Percentiles rank a stretch among this genome's conserved stretches.
Evolutionary conservation across 2,797 vertebrate species (phyloP).

Genomic region (Clarias fuscus): DNA sequence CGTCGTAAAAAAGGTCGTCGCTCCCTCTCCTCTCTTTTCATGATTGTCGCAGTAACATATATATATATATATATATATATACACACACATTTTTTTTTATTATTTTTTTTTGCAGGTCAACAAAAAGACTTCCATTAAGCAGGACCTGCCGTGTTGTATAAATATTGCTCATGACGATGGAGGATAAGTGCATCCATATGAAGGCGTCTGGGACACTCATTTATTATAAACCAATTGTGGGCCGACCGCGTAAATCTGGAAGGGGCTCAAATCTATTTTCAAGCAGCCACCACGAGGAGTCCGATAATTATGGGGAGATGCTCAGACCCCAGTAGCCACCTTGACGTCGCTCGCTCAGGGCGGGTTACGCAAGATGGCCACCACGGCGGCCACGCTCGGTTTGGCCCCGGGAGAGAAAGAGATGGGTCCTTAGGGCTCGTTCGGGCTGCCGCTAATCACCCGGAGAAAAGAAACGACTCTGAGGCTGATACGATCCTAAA

Average conservation of each 20-base stretch:
- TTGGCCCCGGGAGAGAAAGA: slow-evolving; percentile 49
- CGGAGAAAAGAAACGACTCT: background rate
- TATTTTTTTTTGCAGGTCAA: slow-evolving; percentile 68
- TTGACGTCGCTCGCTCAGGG: slow-evolving; percentile 80
- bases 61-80: slow-evolving; percentile 41
- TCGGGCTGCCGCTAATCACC: slow-evolving; percentile 25
- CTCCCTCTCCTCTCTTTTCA: slow-evolving; percentile 47
- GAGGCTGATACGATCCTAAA: background rate
- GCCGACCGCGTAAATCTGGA: slow-evolving; percentile 72
- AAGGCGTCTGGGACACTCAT: slow-evolving; percentile 75
- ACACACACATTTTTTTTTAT: no score
- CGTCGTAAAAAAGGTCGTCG: slow-evolving; percentile 56
- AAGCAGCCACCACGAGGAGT: slow-evolving; percentile 70
- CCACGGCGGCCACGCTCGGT: slow-evolving; percentile 58
- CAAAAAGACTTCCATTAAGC: slow-evolving; percentile 71
- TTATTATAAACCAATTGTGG: slow-evolving; percentile 80
- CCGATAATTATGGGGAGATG: slow-evolving; percentile 80
- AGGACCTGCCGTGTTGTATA: slow-evolving; percentile 68
- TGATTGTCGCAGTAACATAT: slow-evolving; percentile 42
- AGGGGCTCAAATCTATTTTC: slow-evolving; percentile 76
- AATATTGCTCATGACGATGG: slow-evolving; percentile 67
- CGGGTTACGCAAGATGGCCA: slow-evolving; percentile 70
- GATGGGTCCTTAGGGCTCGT: slow-evolving; percentile 7
- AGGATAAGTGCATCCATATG: slow-evolving; percentile 77
- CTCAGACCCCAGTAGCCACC: slow-evolving; percentile 75